Evolutionary conservation across 1,140 invertebrate genomes (phyloP), one percentile per base, ranked within the genome.

Genomic region (Pachypeltis micranthus): DNA sequence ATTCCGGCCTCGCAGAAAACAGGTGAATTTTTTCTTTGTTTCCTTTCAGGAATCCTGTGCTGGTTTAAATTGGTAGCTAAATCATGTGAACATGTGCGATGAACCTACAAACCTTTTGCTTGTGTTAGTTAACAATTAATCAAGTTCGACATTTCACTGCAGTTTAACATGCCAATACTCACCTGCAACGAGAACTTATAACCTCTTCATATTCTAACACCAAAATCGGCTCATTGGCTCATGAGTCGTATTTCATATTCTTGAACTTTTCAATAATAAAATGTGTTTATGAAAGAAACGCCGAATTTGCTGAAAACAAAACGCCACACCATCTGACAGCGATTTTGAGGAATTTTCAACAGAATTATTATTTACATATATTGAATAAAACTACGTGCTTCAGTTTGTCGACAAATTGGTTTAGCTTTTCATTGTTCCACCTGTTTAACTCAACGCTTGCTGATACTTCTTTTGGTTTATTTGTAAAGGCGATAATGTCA

Each of bases 1-100:
- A 71, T 34, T 62, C 64, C n/a, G 64, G 63, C 24, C 29, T 19
- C n/a, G 25, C 34, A 58, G 23, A 39, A 60, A 61, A 63, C n/a
- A 56, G 63, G 47, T 51, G n/a, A 7, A 51, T 7, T 51, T 7
- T 10, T 10, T 51, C 47, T 16, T 39, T 39, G 31, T 39, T 39
- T 39, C n/a, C n/a, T n/a, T n/a, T n/a, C n/a, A n/a, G n/a, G n/a
- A n/a, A n/a, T n/a, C n/a, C n/a, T n/a, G n/a, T n/a, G n/a, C n/a
- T n/a, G n/a, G n/a, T 39, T 7, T 39, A 39, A 10, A 39, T 7
- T 39, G 7, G 7, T 39, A 39, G 7, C 16, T 39, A 39, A 39
- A 39, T 39, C 7, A 10, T 39, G 16, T 16, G 16, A 10, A 39
- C 7, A 39, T 16, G 16, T 39, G 31, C n/a, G n/a, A 16, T 39